Base-by-base conservation (phyloP, 2,113 vertebrate species). In the Lota lota region DNA sequence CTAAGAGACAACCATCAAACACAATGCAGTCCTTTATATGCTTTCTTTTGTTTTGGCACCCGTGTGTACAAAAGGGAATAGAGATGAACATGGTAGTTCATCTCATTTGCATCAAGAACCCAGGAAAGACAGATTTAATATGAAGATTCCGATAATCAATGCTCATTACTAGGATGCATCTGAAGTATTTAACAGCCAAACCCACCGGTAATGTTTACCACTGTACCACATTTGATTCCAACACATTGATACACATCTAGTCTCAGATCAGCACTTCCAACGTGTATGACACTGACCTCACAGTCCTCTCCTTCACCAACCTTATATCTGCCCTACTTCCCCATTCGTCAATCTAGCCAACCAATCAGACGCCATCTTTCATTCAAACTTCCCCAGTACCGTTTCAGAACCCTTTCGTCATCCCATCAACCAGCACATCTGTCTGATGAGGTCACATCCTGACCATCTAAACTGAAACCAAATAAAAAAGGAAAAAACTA, bases 41-140 rank as follows among this genome's bases (percentile, higher is more conserved):
- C 3, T 68, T 47, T 47, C 10, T 47, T 47, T 47, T 47, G 40
- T 8, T 72, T 71, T 79, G 72, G 80, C 81, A 83, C 87, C 74
- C 68, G 36, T 15, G 58, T 73, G 75, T 63, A 75, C 24, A 66
- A 57, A 69, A 62, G 73, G 79, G 81, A 83, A 82, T 73, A 78
- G 74, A 76, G 33, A 63, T 73, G 66, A 54, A 74, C 64, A 20
- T 47, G 40, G 40, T 47, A 10, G 40, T 14, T 47, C 40, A 11
- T 47, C 40, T 47, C 40, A 47, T 14, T 11, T 14, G 10, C 1
- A 2, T 47, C 40, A 12, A 47, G 40, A 12, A 12, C 10, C 40
- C 8, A 10, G 12, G 40, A 47, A 47, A n/a, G n/a, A n/a, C n/a
- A n/a, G 40, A 1, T 47, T 47, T 11, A 47, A 47, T 47, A 47